Evolutionary conservation across 2,113 vertebrate species (phyloP), one percentile per base, ranked within the genome.

Genomic region (Apus apus): DNA sequence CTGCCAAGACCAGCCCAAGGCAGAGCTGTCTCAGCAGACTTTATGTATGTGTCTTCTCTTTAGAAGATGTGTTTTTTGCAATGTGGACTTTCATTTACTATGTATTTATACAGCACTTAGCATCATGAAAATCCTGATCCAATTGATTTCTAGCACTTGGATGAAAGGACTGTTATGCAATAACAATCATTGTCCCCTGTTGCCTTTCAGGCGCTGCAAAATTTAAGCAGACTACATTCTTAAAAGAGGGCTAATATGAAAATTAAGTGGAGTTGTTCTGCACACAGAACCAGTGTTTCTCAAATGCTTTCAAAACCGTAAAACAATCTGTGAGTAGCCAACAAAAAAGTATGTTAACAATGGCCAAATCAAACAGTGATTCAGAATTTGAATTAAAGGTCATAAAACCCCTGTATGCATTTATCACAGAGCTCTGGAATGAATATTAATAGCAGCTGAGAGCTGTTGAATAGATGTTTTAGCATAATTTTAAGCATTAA

Each of bases 281-380:
- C 62, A 87, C 62, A 93, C 87, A 91, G 84, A 93, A 85, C 23
- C 73, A 91, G 66, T 87, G 80, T 95, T 95, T 94, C 94, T 95
- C 77, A 81, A 85, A 92, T 43, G 87, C 80, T 87, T 95, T 95
- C 89, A 82, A 79, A 95, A 93, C 81, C 23, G 9, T 96, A 96
- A 96, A 96, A 91, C 77, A 93, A 82, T 94, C 74, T 85, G 82
- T 46, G 81, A 92, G 85, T 93, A 87, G 94, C 93, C 93, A 95
- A 85, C 93, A 82, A 91, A 96, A 85, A 92, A 87, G 85, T 82
- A 85, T 79, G 84, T 73, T 95, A 87, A 95, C 73, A 96, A 95
- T 89, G 87, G 89, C 93, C 95, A 97, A 96, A 95, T 97, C 91
- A 97, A 97, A 97, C 95, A 96, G 74, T 87, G 85, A 91, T 95